Base-by-base conservation (phyloP, 2,113 vertebrate genomes). In the Trematomus loennbergii region DNA sequence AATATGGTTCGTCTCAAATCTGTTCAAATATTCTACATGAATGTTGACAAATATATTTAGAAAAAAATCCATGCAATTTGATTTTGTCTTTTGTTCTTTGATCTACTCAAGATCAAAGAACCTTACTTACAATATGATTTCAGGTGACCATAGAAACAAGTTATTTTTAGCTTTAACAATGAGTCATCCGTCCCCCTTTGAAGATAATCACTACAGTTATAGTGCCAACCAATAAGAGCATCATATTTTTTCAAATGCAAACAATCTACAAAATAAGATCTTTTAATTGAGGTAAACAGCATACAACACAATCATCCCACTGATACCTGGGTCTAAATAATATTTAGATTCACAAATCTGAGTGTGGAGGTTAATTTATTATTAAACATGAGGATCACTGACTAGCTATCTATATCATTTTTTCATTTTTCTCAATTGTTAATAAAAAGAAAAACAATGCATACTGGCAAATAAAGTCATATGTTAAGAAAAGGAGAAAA, bases 91-190 rank as follows among this genome's bases (percentile, higher is more conserved):
- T 12, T 69, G 72, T 36, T 15, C 22, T 29, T n/a, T 72, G 4
- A 20, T 58, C 12, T 49, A 55, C 50, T 72, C 36, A 22, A 48
- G 46, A 83, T 72, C 43, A 79, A 70, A 78, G 22, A 45, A 54
- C 22, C 59, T 4, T 74, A 59, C 57, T 81, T 33, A 73, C 40
- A 62, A 18, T 60, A 18, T 65, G n/a, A 74, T 81, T 83, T 62
- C 60, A 61, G 75, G 59, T 65, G 18, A 59, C 58, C n/a, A 36
- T 61, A 33, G 13, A 80, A 76, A 76, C 45, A 46, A 49, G 13
- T 11, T 78, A 61, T 50, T 70, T 74, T 61, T 70, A 22, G 50
- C 43, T 11, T 43, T 71, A 4, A n/a, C 18, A 50, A 29, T 73
- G 9, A 63, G 36, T 55, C 33, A 10, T 62, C 13, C n/a, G 43